phyloP scores from a whole-genome alignment of 2,888 invertebrate species.

The Vandiemenella viatica region DNA sequence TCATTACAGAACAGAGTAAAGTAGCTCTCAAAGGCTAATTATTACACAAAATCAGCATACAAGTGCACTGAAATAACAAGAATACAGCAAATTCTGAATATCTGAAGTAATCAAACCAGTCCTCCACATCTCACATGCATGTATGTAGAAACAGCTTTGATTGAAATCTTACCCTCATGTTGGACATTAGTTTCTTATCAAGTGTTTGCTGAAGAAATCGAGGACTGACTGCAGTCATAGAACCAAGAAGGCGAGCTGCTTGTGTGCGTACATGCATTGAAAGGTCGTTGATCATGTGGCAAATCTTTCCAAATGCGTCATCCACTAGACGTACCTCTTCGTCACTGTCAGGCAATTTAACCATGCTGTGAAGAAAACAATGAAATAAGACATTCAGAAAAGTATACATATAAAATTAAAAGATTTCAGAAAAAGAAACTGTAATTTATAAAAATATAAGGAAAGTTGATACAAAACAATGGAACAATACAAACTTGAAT shows the following conservation, averaged over 20 bases:
- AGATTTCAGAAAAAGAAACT: too few species aligned
- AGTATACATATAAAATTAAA: not conserved
- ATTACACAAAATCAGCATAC: too few species aligned
- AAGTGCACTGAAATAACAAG: too few species aligned
- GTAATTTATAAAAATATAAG: too few species aligned
- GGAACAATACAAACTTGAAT: too few species aligned
- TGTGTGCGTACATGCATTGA: slow-evolving; percentile 75
- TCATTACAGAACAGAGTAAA: too few species aligned
- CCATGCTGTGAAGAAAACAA: slow-evolving; percentile 36
- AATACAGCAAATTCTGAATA: too few species aligned
- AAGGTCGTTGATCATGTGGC: slow-evolving; percentile 82
- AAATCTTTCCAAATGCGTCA: slow-evolving; percentile 91
- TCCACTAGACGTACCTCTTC: slow-evolving; percentile 82
- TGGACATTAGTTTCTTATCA: slow-evolving; percentile 94
- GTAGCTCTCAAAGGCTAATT: too few species aligned
- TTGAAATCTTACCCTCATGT: slow-evolving; percentile 71
- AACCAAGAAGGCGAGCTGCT: slow-evolving; percentile 72
- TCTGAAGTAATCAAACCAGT: not conserved
- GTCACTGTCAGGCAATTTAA: slow-evolving; percentile 53
- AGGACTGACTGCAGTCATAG: slow-evolving; percentile 72
- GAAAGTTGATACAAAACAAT: too few species aligned
- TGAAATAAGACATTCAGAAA: slow-evolving; percentile 3
- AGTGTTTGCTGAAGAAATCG: slow-evolving; percentile 88
- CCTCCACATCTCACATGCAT: not conserved
- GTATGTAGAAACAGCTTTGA: not conserved